Conservation (phyloP, 2,797 vertebrate genomes). For the Myotis pilosus region DNA sequence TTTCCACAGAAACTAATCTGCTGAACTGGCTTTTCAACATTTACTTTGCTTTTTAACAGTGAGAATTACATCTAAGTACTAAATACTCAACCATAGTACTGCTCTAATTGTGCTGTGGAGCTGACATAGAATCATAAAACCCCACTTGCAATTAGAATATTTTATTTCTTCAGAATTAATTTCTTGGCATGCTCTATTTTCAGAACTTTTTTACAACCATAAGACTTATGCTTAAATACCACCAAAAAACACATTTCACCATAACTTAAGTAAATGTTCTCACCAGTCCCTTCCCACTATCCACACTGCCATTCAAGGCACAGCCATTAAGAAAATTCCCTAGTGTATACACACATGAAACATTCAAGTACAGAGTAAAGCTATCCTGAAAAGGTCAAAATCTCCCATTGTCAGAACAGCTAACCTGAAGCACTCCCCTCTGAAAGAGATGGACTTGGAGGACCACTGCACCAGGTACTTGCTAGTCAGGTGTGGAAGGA, state of each 20-base stretch:
- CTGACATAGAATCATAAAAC: conserved; percentile 3
- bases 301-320: not conserved
- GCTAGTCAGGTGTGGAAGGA: not conserved
- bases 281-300: not conserved
- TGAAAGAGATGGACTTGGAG: not conserved
- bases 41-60: conserved; percentile 48
- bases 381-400: not conserved
- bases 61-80: conserved; percentile 2
- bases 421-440: not conserved
- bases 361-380: rapidly evolving
- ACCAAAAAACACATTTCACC: not conserved
- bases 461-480: not conserved
- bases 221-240: not conserved
- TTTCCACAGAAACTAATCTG: conserved; percentile 54
- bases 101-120: conserved; percentile 12
- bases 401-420: rapidly evolving
- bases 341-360: not conserved
- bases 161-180: conserved; percentile 16
- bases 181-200: not conserved
- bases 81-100: conserved; percentile 33
- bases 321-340: not conserved
- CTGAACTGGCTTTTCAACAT: conserved; percentile 54
- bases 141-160: not conserved
- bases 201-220: not conserved
- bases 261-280: not conserved